phyloP scores from a whole-genome alignment of 2,888 invertebrate genomes.

The Lasioglossum villosulum region DNA sequence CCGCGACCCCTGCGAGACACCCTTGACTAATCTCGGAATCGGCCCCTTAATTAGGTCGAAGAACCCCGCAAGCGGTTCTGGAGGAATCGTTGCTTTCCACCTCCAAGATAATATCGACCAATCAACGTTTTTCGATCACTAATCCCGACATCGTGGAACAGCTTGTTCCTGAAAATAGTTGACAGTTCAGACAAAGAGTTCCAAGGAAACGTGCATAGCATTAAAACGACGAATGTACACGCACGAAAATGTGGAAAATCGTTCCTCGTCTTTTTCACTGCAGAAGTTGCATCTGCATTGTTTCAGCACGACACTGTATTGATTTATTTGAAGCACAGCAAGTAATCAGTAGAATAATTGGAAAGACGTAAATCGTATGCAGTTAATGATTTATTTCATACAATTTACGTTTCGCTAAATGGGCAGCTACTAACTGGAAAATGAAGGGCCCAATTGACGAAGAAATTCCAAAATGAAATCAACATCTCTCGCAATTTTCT shows the following conservation, averaged over 20 bases:
- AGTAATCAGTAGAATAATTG: not conserved
- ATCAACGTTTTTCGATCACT: not conserved
- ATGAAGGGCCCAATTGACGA: not conserved
- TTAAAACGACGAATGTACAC: not conserved
- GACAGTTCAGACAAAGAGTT: not conserved
- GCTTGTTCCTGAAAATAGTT: not conserved
- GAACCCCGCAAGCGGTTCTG: slow-evolving; percentile 11
- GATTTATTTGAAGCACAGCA: not conserved
- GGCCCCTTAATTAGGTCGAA: slow-evolving; percentile 10
- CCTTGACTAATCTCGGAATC: slow-evolving; percentile 10
- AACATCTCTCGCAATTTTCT: not conserved
- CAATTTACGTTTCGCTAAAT: not conserved
- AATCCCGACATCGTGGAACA: not conserved
- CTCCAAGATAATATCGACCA: slow-evolving; percentile 11
- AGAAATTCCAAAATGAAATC: not conserved
- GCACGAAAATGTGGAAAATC: not conserved
- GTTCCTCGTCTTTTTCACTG: not conserved
- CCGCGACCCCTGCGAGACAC: slow-evolving; percentile 14
- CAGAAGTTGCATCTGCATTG: not conserved
- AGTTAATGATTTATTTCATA: not conserved
- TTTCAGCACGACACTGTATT: not conserved
- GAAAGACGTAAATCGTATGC: not conserved
- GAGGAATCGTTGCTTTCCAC: slow-evolving; percentile 1
- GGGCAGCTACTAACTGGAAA: not conserved
- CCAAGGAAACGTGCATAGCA: not conserved